Percentiles rank a stretch among this genome's conserved stretches.
phyloP scores from a whole-genome alignment of 2,113 vertebrate species.

The Megalops atlanticus region DNA sequence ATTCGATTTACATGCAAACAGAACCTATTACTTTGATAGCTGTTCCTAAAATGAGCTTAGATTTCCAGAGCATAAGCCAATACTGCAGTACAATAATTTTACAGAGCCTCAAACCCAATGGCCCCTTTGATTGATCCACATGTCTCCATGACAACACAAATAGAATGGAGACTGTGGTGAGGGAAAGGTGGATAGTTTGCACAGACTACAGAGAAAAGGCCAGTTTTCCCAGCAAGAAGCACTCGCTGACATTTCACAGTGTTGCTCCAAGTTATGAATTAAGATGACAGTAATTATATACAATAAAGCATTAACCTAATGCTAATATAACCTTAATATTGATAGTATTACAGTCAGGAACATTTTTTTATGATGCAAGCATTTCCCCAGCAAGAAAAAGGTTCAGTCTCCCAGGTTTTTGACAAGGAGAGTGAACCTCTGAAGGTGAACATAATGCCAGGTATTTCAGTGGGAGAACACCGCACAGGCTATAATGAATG shows the following conservation, averaged over 20 bases:
- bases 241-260: not conserved
- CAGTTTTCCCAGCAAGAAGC: not conserved
- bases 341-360: not conserved
- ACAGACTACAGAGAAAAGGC: not conserved
- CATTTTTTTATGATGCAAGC: not conserved
- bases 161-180: slow-evolving; percentile 21
- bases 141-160: slow-evolving; percentile 15
- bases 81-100: not conserved
- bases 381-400: not conserved
- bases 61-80: not conserved
- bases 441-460: not conserved
- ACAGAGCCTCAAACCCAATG: not conserved
- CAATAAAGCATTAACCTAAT: not conserved
- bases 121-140: not conserved
- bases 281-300: not conserved
- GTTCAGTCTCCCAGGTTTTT: not conserved
- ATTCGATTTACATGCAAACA: not conserved
- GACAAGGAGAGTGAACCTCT: not conserved
- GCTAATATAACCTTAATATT: not conserved
- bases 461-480: not conserved
- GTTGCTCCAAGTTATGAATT: not conserved
- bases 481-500: not conserved
- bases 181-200: not conserved
- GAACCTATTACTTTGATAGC: not conserved
- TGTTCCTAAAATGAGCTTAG: not conserved